Base-by-base conservation (phyloP, 2,888 invertebrate species). In the Pristionchus exspectatus region DNA sequence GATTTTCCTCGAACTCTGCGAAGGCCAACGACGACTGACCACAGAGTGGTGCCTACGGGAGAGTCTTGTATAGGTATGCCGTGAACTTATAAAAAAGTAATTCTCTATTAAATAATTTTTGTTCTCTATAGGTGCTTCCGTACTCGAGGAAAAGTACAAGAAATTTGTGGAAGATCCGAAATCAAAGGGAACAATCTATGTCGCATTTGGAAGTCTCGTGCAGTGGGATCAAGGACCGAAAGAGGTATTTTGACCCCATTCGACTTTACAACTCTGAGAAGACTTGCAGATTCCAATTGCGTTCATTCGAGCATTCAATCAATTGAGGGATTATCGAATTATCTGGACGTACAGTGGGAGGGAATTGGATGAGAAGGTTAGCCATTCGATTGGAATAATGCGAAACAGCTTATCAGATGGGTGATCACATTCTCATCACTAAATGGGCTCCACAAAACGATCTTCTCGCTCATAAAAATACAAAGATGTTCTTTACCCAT, bases 391-490 rank as follows among this genome's bases (percentile, higher is more conserved):
- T 83, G 16, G 14, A 5, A 12, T 16, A 10, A 18, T n/a, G 27
- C 27, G n/a, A 56, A 30, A 50, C 27, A 38, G 54, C 24, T 21
- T 88, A 90, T 86, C 87, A 91, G 90, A 85, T 90, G 27, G 90
- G 87, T 9, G 89, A 85, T 59, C 56, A 85, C 84, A 59, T 85
- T 85, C 84, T 56, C 30, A 85, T 85, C n/a, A 85, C 84, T 9
- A 91, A 90, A 30, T 93, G 93, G 93, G 92, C 92, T 2, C 93
- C 93, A 0, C 93, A 93, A 89, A 92, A 92, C 66, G 93, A 92
- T 81, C 90, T 93, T 59, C 90, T 93, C 24, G 87, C 90, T 1
- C 92, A 92, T 87, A 90, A 89, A 72, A 92, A 92, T 54, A 93
- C 93, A 14, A 88, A 88, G 18, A 87, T 91, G 27, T 93, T 93